Evolutionary conservation across 2,113 vertebrate species (phyloP).

Genomic region (Otus sunia): DNA sequence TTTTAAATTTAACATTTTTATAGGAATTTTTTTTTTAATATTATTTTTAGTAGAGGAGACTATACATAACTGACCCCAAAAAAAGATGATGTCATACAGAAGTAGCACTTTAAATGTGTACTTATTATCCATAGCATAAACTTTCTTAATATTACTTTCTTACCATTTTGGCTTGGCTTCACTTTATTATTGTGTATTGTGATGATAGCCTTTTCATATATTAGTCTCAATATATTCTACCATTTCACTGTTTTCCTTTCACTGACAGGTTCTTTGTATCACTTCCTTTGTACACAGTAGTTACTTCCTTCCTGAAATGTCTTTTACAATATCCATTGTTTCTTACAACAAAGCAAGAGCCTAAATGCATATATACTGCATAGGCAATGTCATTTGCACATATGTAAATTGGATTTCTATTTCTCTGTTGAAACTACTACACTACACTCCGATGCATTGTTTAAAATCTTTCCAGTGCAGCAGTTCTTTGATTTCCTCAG

Average conservation of each 20-base stretch:
- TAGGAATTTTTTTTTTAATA: not conserved
- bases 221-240: not conserved
- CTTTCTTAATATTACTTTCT: not conserved
- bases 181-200: not conserved
- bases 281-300: not conserved
- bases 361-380: not conserved
- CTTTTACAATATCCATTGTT: not conserved
- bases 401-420: not conserved
- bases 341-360: not conserved
- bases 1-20: not conserved
- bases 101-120: not conserved
- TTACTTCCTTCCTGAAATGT: not conserved
- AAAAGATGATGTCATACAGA: not conserved
- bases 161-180: not conserved
- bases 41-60: not conserved
- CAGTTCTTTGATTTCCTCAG: not conserved
- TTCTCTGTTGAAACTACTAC: not conserved
- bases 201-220: not conserved
- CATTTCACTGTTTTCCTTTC: not conserved
- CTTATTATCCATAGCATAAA: not conserved
- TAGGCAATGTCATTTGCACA: not conserved
- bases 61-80: not conserved
- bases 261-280: not conserved
- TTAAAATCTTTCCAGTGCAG: not conserved
- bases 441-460: not conserved